These are phyloP conservation scores for Belonocnema kinseyi DNA, from an alignment of 1,140 invertebrate species.

Conservation along the genomic window DNA sequence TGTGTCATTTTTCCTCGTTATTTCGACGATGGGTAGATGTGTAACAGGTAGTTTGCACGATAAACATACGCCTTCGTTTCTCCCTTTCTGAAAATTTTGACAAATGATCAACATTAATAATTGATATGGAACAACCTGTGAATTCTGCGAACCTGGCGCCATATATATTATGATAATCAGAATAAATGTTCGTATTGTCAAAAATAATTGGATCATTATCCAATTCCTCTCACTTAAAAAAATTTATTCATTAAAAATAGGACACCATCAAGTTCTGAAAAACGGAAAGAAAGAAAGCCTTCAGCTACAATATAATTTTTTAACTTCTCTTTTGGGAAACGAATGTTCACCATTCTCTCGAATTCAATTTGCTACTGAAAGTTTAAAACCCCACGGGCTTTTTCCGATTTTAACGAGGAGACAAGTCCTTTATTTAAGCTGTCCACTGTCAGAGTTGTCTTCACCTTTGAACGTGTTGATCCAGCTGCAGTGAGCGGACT, in stretches of 20 bases:
- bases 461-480: constrained; percentile 20
- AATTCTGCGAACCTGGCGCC: too few relatives aligned
- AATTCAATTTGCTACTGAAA: neutral
- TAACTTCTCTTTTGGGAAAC: neutral
- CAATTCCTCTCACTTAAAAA: too few relatives aligned
- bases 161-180: too few relatives aligned
- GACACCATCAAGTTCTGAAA: neutral
- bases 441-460: constrained; percentile 7
- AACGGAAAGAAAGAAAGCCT: neutral
- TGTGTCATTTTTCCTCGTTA: neutral
- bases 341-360: neutral
- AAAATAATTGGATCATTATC: too few relatives aligned
- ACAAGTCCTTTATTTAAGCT: constrained; percentile 17
- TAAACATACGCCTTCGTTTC: neutral
- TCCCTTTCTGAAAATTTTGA: neutral
- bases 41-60: constrained; percentile 26
- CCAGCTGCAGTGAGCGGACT: neutral
- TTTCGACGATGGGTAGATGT: neutral
- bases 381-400: constrained; percentile 12
- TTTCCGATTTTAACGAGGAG: constrained; percentile 13
- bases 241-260: too few relatives aligned
- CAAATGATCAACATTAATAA: constrained; percentile 21
- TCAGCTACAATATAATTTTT: neutral
- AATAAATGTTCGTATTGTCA: too few relatives aligned
- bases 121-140: too few relatives aligned